These are phyloP conservation scores for Thymelicus lineola DNA, from an alignment of 2,888 invertebrate genomes.

Conservation along the genomic window DNA sequence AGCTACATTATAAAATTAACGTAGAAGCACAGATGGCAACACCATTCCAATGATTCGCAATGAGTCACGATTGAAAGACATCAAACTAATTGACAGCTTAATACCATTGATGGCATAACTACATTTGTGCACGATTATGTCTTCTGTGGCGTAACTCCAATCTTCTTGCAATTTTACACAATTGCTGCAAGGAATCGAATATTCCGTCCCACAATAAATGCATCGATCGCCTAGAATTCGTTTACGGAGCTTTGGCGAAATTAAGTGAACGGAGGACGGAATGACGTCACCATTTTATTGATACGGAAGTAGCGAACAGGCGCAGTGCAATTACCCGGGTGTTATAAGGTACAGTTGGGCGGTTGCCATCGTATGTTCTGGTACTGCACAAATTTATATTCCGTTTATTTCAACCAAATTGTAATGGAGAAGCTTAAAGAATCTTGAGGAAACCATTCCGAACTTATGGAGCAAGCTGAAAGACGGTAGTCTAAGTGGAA, in stretches of 20 bases:
- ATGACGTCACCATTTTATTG: slow-evolving; percentile 6
- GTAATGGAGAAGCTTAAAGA: no score
- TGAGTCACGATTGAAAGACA: background rate
- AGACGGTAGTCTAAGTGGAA: no score
- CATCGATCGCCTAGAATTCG: slow-evolving; percentile 2
- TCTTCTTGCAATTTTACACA: slow-evolving; percentile 21
- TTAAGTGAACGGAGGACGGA: background rate
- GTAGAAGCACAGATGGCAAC: background rate
- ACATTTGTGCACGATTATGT: no score
- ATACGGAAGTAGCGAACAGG: background rate
- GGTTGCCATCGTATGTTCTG: no score
- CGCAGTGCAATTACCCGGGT: background rate
- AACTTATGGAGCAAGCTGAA: no score
- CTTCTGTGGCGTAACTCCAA: no score
- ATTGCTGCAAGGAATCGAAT: slow-evolving; percentile 14
- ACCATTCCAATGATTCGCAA: background rate
- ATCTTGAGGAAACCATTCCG: no score
- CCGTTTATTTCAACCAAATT: no score
- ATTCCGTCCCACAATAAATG: slow-evolving; percentile 12
- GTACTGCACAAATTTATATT: no score
- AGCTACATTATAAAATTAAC: no score
- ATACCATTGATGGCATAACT: slow-evolving; percentile 11
- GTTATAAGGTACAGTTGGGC: no score
- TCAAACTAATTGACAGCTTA: background rate
- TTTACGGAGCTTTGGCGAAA: background rate